phyloP scores from a whole-genome alignment of 2,888 invertebrate genomes.

The Pemphredon lugubris region DNA sequence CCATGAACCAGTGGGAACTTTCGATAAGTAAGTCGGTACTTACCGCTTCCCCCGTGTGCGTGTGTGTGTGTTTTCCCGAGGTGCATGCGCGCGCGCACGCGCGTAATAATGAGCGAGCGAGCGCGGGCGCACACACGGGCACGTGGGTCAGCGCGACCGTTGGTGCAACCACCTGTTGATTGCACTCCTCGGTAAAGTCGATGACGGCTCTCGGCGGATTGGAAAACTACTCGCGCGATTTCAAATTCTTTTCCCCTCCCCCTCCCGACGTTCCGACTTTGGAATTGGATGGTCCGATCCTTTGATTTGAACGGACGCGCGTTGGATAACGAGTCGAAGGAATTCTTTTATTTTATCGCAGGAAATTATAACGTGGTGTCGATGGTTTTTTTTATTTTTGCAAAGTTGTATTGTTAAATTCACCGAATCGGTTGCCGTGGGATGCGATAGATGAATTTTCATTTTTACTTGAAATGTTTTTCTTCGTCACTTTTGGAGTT shows the following conservation, averaged over 20 bases:
- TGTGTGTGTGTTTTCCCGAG: not conserved
- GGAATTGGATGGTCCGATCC: too few species aligned
- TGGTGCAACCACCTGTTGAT: constrained; percentile 67
- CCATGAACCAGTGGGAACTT: constrained; percentile 54
- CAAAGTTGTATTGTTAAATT: too few species aligned
- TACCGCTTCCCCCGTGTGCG: constrained; percentile 5
- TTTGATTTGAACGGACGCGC: too few species aligned
- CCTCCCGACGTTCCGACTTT: too few species aligned
- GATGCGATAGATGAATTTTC: too few species aligned
- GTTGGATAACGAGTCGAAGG: too few species aligned
- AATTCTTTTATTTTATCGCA: too few species aligned
- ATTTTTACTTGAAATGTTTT: too few species aligned
- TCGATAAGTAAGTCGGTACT: constrained; percentile 46
- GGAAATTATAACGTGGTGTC: too few species aligned
- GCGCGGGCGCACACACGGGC: constrained; percentile 19
- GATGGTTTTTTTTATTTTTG: too few species aligned
- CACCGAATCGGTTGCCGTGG: too few species aligned
- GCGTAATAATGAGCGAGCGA: not conserved
- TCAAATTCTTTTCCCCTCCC: not conserved
- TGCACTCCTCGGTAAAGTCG: constrained; percentile 41
- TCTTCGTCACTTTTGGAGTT: too few species aligned
- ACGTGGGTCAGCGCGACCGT: constrained; percentile 38
- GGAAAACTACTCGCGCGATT: constrained; percentile 34
- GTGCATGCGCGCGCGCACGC: constrained; percentile 6
- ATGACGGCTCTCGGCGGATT: constrained; percentile 50